Conservation (phyloP, 1,140 invertebrate genomes). For the Ceratina japonica region DNA sequence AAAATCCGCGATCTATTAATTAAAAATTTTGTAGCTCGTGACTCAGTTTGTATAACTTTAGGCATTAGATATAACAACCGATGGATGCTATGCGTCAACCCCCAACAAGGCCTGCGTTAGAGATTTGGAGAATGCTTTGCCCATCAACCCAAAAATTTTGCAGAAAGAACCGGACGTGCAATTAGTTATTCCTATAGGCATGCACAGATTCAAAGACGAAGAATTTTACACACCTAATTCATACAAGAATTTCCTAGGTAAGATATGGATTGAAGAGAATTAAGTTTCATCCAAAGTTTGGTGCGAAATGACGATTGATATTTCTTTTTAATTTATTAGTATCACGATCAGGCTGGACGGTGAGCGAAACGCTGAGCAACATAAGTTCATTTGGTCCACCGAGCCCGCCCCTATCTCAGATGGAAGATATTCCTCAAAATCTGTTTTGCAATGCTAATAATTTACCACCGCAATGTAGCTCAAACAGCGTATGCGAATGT, state of each 20-base stretch:
- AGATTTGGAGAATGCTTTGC: constrained; percentile 84
- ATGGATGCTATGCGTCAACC: constrained; percentile 82
- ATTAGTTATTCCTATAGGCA: constrained; percentile 88
- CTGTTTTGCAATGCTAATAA: constrained; percentile 76
- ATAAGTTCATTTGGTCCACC: constrained; percentile 77
- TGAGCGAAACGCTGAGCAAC: constrained; percentile 72
- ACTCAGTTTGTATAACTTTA: constrained; percentile 64
- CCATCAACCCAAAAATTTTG: constrained; percentile 84
- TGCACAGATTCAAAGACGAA: constrained; percentile 84
- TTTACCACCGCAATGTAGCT: constrained; percentile 68
- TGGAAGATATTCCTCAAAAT: constrained; percentile 67
- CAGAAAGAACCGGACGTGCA: constrained; percentile 86
- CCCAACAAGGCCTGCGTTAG: constrained; percentile 84
- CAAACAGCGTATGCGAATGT: constrained; percentile 76
- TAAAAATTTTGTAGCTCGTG: too few relatives aligned
- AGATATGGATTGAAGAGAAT: constrained; percentile 29
- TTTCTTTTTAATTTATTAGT: constrained; percentile 41
- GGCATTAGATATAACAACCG: constrained; percentile 84
- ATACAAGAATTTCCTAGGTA: constrained; percentile 87
- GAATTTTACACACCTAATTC: constrained; percentile 87
- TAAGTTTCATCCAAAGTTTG: neutral
- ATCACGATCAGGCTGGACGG: neutral
- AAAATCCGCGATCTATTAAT: too few relatives aligned
- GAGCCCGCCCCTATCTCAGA: constrained; percentile 79
- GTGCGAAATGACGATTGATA: constrained; percentile 8